phyloP scores from a whole-genome alignment of 2,888 invertebrate genomes.

The Athalia rosae region DNA sequence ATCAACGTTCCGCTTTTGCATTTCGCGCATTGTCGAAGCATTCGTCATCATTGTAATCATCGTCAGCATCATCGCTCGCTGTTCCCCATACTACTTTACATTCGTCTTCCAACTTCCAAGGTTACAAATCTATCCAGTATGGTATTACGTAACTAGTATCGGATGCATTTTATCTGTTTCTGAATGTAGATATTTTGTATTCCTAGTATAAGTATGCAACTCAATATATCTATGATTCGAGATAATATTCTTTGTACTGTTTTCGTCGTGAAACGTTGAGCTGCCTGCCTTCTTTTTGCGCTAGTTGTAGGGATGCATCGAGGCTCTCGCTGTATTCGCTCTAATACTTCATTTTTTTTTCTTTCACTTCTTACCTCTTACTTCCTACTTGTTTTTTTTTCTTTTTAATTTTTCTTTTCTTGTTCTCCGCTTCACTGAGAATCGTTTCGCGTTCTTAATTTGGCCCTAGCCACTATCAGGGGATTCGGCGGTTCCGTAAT shows the following conservation, averaged over 20 bases:
- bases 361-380: conserved; percentile 21
- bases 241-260: conserved; percentile 16
- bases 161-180: neutral
- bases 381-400: conserved; percentile 21
- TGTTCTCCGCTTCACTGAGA: conserved; percentile 62
- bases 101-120: no score
- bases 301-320: conserved; percentile 28
- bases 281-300: conserved; percentile 36
- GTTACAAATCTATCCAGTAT: no score
- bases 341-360: neutral
- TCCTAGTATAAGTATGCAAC: conserved; percentile 13
- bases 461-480: conserved; percentile 69
- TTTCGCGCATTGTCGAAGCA: no score
- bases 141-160: neutral
- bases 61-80: no score
- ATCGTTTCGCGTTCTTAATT: conserved; percentile 68
- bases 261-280: conserved; percentile 40
- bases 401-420: conserved; percentile 31
- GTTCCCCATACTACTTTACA: no score
- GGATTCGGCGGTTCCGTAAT: conserved; percentile 66
- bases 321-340: conserved; percentile 8
- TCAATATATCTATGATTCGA: no score
- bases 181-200: conserved; percentile 1
- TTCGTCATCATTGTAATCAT: no score
- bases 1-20: no score